Base-by-base conservation (phyloP, 2,888 invertebrate genomes). In the Litoditis marina region DNA sequence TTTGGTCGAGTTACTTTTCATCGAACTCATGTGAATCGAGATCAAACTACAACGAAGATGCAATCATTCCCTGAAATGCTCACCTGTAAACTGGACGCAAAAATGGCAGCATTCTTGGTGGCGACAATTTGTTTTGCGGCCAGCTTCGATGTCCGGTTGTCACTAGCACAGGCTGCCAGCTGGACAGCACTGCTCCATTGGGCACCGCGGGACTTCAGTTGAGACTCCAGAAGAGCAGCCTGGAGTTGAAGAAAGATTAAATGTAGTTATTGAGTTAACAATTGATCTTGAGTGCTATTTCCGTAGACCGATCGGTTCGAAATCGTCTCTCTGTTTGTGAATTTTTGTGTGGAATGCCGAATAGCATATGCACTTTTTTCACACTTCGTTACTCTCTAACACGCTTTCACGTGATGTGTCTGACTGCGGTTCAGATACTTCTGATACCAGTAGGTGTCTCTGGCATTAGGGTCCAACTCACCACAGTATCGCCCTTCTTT, bases 31-130 rank as follows among this genome's bases (percentile, higher is more conserved):
- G n/a, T n/a, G n/a, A n/a, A n/a, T n/a, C n/a, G n/a, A n/a, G n/a
- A n/a, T n/a, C n/a, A n/a, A n/a, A n/a, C n/a, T n/a, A n/a, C n/a
- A n/a, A n/a, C n/a, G n/a, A n/a, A n/a, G 13, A 27, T 19, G 19
- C n/a, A n/a, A n/a, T n/a, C n/a, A n/a, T 13, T 16, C 13, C 25
- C 8, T 16, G n/a, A n/a, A n/a, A n/a, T n/a, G n/a, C n/a, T n/a
- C n/a, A 80, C 79, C 66, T 78, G 74, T 13, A 80, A 68, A 13
- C 77, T 72, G 2, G 76, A 75, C 13, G 73, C 73, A 44, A 75
- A 81, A 11, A 79, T 69, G 13, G 76, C 79, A 5, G 77, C 81
- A 65, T 81, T 81, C 50, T 71, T 74, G 2, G 80, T 77, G 16
- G 60, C 59, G 1, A 81, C 71, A 28, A 81, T 74, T 11, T 71